phyloP scores from a whole-genome alignment of 2,888 invertebrate species.

The Belgica antarctica region DNA sequence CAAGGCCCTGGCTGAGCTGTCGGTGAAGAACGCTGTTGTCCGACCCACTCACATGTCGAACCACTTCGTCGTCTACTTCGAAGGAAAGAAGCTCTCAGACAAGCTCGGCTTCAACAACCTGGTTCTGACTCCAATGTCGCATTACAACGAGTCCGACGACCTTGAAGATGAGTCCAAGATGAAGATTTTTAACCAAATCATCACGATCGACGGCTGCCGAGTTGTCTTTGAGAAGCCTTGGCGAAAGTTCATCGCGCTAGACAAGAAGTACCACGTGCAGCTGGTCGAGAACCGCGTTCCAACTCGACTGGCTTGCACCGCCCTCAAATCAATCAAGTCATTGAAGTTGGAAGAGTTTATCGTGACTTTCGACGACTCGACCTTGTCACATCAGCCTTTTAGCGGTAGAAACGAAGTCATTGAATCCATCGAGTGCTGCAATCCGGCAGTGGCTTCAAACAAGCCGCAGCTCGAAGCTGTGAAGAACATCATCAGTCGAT shows the following conservation, averaged over 20 bases:
- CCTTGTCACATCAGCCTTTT: no score
- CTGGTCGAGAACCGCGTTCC: not conserved
- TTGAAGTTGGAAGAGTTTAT: not conserved
- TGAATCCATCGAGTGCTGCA: conserved; percentile 10
- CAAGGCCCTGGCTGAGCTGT: not conserved
- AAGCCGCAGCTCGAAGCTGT: not conserved
- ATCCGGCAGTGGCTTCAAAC: not conserved
- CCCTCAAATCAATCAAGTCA: not conserved
- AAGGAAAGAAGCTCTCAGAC: not conserved
- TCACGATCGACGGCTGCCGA: not conserved
- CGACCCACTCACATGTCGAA: not conserved
- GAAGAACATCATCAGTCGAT: not conserved
- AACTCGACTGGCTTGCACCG: not conserved
- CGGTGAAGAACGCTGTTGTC: not conserved
- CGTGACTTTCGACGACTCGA: not conserved
- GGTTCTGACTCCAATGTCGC: not conserved
- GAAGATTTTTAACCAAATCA: not conserved
- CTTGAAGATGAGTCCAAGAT: not conserved
- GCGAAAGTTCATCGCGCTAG: not conserved
- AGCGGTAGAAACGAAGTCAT: no score
- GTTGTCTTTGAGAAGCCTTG: not conserved
- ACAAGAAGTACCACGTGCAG: not conserved
- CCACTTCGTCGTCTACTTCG: not conserved
- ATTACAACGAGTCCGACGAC: not conserved
- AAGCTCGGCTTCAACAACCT: not conserved